A percentile compares a stretch with the other conserved stretches of the same genome.
These are phyloP conservation scores for Elanus axillaris DNA, from an alignment of 2,113 vertebrate species.

Conservation along the genomic window DNA sequence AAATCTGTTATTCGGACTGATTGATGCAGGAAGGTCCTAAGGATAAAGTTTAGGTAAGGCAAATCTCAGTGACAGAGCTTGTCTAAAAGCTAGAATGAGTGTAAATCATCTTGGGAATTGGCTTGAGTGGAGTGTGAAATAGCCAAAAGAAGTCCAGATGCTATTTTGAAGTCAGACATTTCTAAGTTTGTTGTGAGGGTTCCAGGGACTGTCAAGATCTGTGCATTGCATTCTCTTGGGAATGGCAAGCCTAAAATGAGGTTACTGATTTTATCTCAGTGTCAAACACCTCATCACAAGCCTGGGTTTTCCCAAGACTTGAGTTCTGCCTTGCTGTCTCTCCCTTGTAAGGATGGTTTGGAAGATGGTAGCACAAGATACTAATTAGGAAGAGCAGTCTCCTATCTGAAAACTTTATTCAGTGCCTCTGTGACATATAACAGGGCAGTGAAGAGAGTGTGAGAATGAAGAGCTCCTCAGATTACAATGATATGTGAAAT, in stretches of 20 bases:
- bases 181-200: background rate
- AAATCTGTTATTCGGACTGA: background rate
- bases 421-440: background rate
- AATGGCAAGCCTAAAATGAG: background rate
- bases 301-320: background rate
- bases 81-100: background rate
- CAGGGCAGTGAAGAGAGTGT: background rate
- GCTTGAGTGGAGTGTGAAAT: background rate
- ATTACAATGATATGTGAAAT: background rate
- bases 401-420: background rate
- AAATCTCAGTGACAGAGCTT: background rate
- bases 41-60: background rate
- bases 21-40: background rate
- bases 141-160: background rate
- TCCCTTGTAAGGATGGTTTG: background rate
- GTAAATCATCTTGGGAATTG: background rate
- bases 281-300: background rate
- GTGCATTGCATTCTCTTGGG: background rate
- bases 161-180: background rate
- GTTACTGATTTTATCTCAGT: background rate
- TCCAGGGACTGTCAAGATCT: background rate
- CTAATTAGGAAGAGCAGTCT: background rate
- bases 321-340: background rate
- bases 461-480: background rate
- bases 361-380: background rate